Evolutionary conservation across 1,140 invertebrate genomes (phyloP), one percentile per base, ranked within the genome.

Genomic region (Tetragnatha versicolor): DNA sequence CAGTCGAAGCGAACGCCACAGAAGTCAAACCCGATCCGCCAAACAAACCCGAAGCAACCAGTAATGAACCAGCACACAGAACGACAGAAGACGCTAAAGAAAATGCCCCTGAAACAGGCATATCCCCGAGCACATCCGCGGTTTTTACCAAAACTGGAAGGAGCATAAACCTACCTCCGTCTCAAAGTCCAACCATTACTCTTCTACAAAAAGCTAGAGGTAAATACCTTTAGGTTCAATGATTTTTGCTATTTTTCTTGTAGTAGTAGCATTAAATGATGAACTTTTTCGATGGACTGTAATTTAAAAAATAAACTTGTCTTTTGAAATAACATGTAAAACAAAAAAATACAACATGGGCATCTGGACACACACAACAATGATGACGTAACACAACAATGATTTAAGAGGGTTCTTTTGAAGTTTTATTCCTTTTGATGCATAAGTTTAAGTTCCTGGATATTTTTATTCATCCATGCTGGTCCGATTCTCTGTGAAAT

Each of bases 121-220:
- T n/a, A 37, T 9, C 31, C 17, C 27, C 14, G 5, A 42, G 39
- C 14, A 69, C 51, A 27, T 27, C 53, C 4, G 22, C 76, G 14
- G 69, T 53, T 20, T 79, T 68, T 20, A 60, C 51, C 4, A 68
- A 69, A 3, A 60, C 49, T n/a, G 76, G 76, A 2, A 60, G 76
- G 65, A 66, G 49, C 17, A 79, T 63, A 10, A 33, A 79, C 39
- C 37, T 79, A n/a, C 76, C 76, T 10, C 63, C 63, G 3, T 79
- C 63, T 0, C 76, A 79, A 25, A 79, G 65, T 79, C 76, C 76
- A 0, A 79, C 76, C 17, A 68, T 79, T 7, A 79, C 76, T 20
- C 58, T 79, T 29, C 27, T 79, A 5, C 76, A 79, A 35, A 79
- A 79, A 25, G 76, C 76, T 7, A 68, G 76, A 60, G 76, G 76